Evolutionary conservation across 2,888 invertebrate genomes (phyloP), one percentile per base, ranked within the genome.

Genomic region (Yponomeuta sedellus): DNA sequence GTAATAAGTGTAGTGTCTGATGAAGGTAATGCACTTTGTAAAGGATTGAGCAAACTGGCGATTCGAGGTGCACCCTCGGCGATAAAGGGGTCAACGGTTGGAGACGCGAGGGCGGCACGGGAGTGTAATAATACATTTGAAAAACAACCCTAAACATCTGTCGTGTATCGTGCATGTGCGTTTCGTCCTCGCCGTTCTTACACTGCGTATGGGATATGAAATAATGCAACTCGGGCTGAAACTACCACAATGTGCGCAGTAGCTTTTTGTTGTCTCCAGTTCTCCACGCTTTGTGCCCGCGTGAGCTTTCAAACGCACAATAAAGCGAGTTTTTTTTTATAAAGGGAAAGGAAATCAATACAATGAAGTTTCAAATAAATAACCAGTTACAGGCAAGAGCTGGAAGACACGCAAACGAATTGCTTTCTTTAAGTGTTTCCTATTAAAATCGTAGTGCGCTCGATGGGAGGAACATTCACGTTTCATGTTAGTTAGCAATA

Each of bases 91-190:
- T 89, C 89, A 88, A 77, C 86, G 89, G 70, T 69, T 64, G 66
- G 69, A 68, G 70, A 69, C 71, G 71, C 71, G 71, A 75, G 75
- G 75, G 74, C 79, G 77, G 79, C 78, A 44, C 1, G 79, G 74
- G 80, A 78, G 78, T 77, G 78, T 72, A 71, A 74, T 87, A 86
- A 87, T 82, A 86, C 81, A 82, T 87, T 85, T 83, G 81, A 86
- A 89, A 88, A 86, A 80, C 78, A 85, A 81, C 88, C 87, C 86
- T 80, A 78, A 88, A 86, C 91, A 91, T 90, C 91, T 91, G 90
- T 84, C 78, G 77, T 82, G 82, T 91, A 90, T 84, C 78, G 77
- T 83, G 82, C 90, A 91, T 89, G 84, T 90, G 90, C 83, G 82
- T 83, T 83, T 74, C 78, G 78, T 83, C 20, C 20, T 19, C 58